Conservation (phyloP, 2,797 vertebrate species). For the Babyrousa celebensis region DNA sequence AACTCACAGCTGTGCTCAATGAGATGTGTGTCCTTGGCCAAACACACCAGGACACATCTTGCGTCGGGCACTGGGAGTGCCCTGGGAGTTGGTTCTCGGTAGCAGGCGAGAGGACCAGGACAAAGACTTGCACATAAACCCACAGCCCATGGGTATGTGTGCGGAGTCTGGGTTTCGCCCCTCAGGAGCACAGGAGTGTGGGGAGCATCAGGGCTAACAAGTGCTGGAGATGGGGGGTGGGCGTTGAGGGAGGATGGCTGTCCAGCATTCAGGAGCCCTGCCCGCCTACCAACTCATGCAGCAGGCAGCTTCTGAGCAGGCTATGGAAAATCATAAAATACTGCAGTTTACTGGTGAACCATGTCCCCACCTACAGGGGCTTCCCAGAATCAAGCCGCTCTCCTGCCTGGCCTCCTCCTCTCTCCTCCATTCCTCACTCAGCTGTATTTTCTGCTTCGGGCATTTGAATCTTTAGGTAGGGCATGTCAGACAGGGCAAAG, state of each 20-base stretch:
- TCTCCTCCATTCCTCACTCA: neutral
- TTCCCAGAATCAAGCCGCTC: neutral
- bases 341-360: neutral
- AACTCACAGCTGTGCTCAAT: neutral
- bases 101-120: neutral
- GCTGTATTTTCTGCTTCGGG: neutral
- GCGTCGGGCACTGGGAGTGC: neutral
- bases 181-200: neutral
- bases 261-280: neutral
- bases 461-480: neutral
- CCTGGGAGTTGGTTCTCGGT: neutral
- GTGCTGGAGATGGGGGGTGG: rapidly evolving
- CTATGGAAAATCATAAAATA: neutral
- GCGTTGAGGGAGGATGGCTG: neutral
- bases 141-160: no score
- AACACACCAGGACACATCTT: neutral
- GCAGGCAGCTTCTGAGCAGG: neutral
- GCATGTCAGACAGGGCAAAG: neutral
- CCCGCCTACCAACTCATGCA: neutral
- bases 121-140: neutral
- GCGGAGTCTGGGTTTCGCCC: no score
- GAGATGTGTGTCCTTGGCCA: neutral
- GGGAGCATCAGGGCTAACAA: neutral
- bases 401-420: neutral
- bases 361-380: rapidly evolving